Evolutionary conservation across 2,113 vertebrate genomes (phyloP).

Genomic region (Lasiurus borealis): DNA sequence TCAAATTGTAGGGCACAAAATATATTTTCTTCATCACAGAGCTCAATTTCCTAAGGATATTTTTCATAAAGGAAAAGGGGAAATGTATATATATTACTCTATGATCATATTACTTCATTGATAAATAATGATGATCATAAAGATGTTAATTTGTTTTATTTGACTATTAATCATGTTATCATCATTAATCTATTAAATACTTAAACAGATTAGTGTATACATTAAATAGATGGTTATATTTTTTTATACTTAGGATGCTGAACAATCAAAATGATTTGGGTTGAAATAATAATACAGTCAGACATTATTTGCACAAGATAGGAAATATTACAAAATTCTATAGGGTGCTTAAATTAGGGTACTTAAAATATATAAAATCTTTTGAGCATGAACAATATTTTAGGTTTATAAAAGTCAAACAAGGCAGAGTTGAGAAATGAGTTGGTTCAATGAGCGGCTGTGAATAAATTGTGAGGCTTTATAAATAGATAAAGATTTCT

Average conservation of each 20-base stretch:
- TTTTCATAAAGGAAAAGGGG: background rate
- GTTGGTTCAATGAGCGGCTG: background rate
- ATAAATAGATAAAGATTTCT: background rate
- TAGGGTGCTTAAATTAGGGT: background rate
- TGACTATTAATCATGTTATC: slow-evolving; percentile 12
- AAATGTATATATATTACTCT: background rate
- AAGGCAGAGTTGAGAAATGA: background rate
- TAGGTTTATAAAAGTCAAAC: background rate
- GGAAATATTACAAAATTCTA: background rate
- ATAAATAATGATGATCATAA: background rate
- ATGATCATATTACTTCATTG: background rate
- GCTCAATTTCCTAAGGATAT: background rate
- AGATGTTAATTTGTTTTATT: slow-evolving; percentile 19
- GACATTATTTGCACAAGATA: background rate
- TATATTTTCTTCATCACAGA: background rate
- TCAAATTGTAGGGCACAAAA: background rate
- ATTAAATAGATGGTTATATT: background rate
- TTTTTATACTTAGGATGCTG: slow-evolving; percentile 37
- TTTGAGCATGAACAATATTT: background rate
- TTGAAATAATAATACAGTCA: slow-evolving; percentile 20
- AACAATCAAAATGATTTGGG: background rate
- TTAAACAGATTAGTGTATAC: slow-evolving; percentile 1
- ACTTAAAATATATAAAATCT: background rate
- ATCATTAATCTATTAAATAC: background rate
- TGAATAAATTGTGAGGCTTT: background rate